Evolutionary conservation across 2,113 vertebrate genomes (phyloP).

Genomic region (Heterotis niloticus): DNA sequence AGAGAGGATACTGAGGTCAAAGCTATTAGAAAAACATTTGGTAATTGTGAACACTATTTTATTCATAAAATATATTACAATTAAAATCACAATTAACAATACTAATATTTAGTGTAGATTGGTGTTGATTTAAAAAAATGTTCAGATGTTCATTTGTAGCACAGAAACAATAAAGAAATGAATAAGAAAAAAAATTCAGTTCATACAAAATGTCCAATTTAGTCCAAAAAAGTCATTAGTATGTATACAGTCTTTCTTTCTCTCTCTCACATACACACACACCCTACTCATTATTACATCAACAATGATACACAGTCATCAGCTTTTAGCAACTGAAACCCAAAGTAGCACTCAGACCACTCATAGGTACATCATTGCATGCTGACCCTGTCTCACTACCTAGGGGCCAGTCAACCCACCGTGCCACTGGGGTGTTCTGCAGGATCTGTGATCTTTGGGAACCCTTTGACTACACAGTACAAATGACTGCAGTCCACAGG

Average conservation of each 20-base stretch:
- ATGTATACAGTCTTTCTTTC: constrained; percentile 1
- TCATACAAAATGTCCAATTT: constrained; percentile 13
- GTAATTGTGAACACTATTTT: neutral
- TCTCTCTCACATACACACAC: constrained; percentile 3
- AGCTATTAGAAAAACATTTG: too few relatives aligned
- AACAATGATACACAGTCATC: neutral
- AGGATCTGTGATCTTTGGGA: too few relatives aligned
- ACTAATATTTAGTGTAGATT: constrained; percentile 37
- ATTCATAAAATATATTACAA: constrained; percentile 9
- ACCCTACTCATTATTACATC: neutral
- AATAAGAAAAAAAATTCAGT: neutral
- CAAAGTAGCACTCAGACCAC: too few relatives aligned
- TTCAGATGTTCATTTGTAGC: constrained; percentile 15
- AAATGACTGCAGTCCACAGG: too few relatives aligned
- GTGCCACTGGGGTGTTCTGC: too few relatives aligned
- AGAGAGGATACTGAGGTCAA: too few relatives aligned
- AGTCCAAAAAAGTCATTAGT: constrained; percentile 15
- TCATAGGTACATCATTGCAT: too few relatives aligned
- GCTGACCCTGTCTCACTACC: too few relatives aligned
- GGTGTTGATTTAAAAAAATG: constrained; percentile 24
- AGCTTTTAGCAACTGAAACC: too few relatives aligned
- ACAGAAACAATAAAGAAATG: constrained; percentile 8
- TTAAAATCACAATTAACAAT: constrained; percentile 36
- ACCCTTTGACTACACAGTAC: too few relatives aligned
- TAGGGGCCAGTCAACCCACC: too few relatives aligned